A percentile compares a stretch with the other conserved stretches of the same genome.
Conservation (phyloP, 2,888 invertebrate species). For the Agrotis segetum region DNA sequence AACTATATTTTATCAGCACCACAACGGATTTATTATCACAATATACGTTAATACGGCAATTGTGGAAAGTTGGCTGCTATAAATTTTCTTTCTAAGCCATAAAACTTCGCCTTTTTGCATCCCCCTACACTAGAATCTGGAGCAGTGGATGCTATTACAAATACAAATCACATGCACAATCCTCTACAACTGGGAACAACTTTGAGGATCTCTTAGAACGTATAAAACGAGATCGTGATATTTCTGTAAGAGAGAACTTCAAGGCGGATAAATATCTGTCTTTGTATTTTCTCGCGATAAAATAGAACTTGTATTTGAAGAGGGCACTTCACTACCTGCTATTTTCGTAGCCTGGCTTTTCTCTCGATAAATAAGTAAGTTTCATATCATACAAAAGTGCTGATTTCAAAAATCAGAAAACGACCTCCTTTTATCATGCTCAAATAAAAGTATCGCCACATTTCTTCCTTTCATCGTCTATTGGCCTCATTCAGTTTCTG, state of each 20-base stretch:
- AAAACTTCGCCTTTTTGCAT: slow-evolving; percentile 41
- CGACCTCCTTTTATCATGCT: slow-evolving; percentile 49
- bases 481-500: slow-evolving; percentile 49
- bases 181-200: slow-evolving; percentile 18
- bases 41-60: slow-evolving; percentile 40
- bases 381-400: slow-evolving; percentile 31
- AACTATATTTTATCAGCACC: slow-evolving; percentile 37
- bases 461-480: slow-evolving; percentile 61
- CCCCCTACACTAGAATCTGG: slow-evolving; percentile 8
- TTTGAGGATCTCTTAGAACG: slow-evolving; percentile 35
- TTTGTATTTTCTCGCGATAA: slow-evolving; percentile 39
- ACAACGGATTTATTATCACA: slow-evolving; percentile 49
- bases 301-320: slow-evolving; percentile 31
- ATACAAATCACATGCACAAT: slow-evolving; percentile 50
- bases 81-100: slow-evolving; percentile 41
- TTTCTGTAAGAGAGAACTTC: slow-evolving; percentile 30
- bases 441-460: slow-evolving; percentile 51
- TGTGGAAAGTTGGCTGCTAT: slow-evolving; percentile 38
- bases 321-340: slow-evolving; percentile 18
- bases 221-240: slow-evolving; percentile 44
- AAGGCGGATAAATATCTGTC: slow-evolving; percentile 41
- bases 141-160: slow-evolving; percentile 44
- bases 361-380: slow-evolving; percentile 9
- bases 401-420: slow-evolving; percentile 48
- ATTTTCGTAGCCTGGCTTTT: slow-evolving; percentile 23